A percentile compares a stretch with the other conserved stretches of the same genome.
Evolutionary conservation across 2,888 invertebrate genomes (phyloP).

Genomic region (Tinea semifulvella): DNA sequence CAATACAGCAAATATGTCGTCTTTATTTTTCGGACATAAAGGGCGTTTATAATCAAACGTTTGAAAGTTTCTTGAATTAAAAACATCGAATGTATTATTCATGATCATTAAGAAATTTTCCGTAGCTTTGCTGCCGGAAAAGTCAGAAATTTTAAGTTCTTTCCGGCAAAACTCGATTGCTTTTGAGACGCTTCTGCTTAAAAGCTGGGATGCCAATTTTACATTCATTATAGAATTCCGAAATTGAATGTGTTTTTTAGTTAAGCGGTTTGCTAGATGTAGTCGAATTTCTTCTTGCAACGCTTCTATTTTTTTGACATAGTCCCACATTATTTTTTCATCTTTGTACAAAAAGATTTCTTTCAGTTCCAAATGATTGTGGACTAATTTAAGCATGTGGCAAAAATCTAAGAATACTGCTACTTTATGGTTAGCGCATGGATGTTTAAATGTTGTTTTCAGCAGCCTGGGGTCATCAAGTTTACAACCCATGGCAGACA

Average conservation of each 20-base stretch:
- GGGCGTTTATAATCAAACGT: conserved; percentile 9
- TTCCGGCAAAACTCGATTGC: conserved; percentile 18
- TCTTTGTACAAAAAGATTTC: conserved; percentile 14
- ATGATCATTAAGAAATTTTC: conserved; percentile 18
- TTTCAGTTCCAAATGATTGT: conserved; percentile 19
- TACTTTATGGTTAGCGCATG: conserved; percentile 16
- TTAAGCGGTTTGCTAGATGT: conserved; percentile 18
- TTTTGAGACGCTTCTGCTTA: conserved; percentile 15
- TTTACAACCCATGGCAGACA: conserved; percentile 10
- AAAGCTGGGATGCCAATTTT: conserved; percentile 19
- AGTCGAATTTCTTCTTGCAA: conserved; percentile 17
- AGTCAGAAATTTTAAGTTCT: conserved; percentile 6
- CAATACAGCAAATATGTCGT: conserved; percentile 1
- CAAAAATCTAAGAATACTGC: conserved; percentile 21
- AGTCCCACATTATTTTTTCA: conserved; percentile 14
- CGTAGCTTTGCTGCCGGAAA: conserved; percentile 15
- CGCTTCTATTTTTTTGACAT: not conserved
- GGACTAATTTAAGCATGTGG: conserved; percentile 21
- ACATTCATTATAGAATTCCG: conserved; percentile 20
- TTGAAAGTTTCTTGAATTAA: conserved; percentile 17
- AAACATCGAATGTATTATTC: conserved; percentile 19
- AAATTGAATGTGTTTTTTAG: conserved; percentile 18
- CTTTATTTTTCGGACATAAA: conserved; percentile 5
- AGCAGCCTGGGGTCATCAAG: not conserved
- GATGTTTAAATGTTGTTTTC: conserved; percentile 18